phyloP scores from a whole-genome alignment of 2,113 vertebrate genomes.

The Ahaetulla prasina region DNA sequence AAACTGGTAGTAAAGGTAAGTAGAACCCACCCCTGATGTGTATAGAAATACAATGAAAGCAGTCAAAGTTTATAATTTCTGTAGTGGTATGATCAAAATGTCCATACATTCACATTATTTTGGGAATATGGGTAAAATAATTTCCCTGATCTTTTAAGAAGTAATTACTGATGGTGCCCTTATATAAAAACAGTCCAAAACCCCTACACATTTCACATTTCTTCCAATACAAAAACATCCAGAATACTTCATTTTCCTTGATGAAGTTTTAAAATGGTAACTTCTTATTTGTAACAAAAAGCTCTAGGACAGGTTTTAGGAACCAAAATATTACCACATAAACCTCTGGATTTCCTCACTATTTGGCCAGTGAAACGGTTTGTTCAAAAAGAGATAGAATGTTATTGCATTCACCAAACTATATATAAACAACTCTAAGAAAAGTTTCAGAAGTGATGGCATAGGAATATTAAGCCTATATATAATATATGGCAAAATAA shows the following conservation, averaged over 20 bases:
- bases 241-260: slow-evolving; percentile 6
- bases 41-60: not conserved
- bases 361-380: slow-evolving; percentile 87
- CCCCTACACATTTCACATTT: slow-evolving; percentile 13
- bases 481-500: slow-evolving; percentile 91
- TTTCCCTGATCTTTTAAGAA: slow-evolving; percentile 9
- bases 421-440: slow-evolving; percentile 82
- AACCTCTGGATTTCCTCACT: slow-evolving; percentile 85
- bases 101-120: slow-evolving; percentile 35
- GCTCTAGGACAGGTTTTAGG: slow-evolving; percentile 24
- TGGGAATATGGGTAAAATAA: slow-evolving; percentile 11
- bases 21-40: too few species aligned
- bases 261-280: slow-evolving; percentile 16
- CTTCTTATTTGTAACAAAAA: slow-evolving; percentile 10
- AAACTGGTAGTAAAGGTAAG: too few species aligned
- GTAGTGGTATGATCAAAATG: slow-evolving; percentile 44
- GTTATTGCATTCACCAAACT: slow-evolving; percentile 77
- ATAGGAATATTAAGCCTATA: slow-evolving; percentile 88
- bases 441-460: slow-evolving; percentile 74
- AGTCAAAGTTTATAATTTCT: not conserved
- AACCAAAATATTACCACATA: slow-evolving; percentile 83
- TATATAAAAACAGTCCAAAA: slow-evolving; percentile 20
- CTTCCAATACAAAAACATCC: slow-evolving; percentile 13
- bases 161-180: slow-evolving; percentile 16
- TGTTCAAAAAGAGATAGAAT: slow-evolving; percentile 84